Evolutionary conservation across 2,797 vertebrate species (phyloP), one percentile per base, ranked within the genome.

Genomic region (Cichlasoma orientale): DNA sequence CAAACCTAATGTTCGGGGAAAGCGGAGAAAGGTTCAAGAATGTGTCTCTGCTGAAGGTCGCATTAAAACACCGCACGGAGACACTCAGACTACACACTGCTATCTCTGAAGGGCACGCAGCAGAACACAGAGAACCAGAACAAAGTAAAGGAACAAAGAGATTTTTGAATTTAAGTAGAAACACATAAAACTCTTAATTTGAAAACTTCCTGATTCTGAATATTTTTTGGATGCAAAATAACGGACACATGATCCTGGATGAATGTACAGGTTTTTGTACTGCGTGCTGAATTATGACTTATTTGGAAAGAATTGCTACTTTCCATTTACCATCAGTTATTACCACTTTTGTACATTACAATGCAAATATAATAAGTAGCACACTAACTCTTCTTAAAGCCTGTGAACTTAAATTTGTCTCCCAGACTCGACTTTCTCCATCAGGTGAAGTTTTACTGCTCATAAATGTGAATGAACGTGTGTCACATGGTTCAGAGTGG

Each of bases 1-100:
- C 63, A 68, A 33, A 55, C 36, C 21, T 0, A 55, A 41, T 33
- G 41, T 77, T 77, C 18, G 36, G 68, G 71, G 50, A 55, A 8
- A 29, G 72, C 0, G 56, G 76, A 56, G 61, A 52, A 13, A 16
- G 25, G 36, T 41, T 76, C 70, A 87, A 72, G 75, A 79, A 88
- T 82, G 18, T 74, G 71, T 75, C 77, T 13, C 2, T 11, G 29
- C 63, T 68, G 41, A 68, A 68, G 63, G 63, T 68, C 41, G n/a
- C 25, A 19, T 19, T 50, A 50, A 68, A 50, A 29, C 50, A 50
- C 27, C 16, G 75, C 66, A 80, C 66, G 81, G 68, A 74, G 44
- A 53, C 56, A 23, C 21, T 57, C 1, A 68, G 38, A 74, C 19
- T 18, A 4, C 56, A 23, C 4, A 27, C n/a, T 21, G 63, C 47